Base-by-base conservation (phyloP, 2,113 vertebrate genomes). In the Sorex fumeus region DNA sequence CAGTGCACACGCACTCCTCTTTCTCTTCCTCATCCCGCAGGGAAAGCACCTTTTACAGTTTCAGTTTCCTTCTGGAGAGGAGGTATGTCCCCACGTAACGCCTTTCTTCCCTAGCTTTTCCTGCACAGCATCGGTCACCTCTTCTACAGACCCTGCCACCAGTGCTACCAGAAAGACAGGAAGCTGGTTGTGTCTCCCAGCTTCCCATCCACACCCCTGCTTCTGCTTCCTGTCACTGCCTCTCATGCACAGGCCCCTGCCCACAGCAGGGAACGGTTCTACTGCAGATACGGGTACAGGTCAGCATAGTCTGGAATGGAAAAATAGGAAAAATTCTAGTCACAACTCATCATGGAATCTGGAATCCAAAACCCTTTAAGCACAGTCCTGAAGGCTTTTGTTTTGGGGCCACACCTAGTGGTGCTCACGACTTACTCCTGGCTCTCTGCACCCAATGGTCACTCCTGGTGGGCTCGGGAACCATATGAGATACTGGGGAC, bases 81-180 rank as follows among this genome's bases (percentile, higher is more conserved):
- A 84, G 62, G 62, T 79, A 74, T 75, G 91, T 94, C 87, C 87
- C 75, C 88, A 47, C 10, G 75, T 40, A 66, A 47, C 27, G 88
- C 75, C 71, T 74, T 19, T 28, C 40, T 93, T 88, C 12, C 50
- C 12, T 64, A 16, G 19, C 60, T 64, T 8, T 34, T 15, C 62
- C 76, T 75, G 6, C 74, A 70, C 84, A 34, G 43, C 21, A 86
- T 89, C 34, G 45, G n/a, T 64, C 43, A 13, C 21, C 66, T 66
- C 47, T 34, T 87, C 40, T 60, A 50, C 69, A 84, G 72, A 91
- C 25, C 60, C 36, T 87, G 2, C 0, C 60, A 70, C 12, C 57
- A 76, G 1, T 18, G 13, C 27, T 9, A 27, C 66, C 66, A 1
- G 60, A 27, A 62, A 19, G 60, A 21, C 60, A 62, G 25, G 7